These are phyloP conservation scores for Ciona savignyi DNA, from an alignment of 23 tunicate species.

Conservation along the genomic window DNA sequence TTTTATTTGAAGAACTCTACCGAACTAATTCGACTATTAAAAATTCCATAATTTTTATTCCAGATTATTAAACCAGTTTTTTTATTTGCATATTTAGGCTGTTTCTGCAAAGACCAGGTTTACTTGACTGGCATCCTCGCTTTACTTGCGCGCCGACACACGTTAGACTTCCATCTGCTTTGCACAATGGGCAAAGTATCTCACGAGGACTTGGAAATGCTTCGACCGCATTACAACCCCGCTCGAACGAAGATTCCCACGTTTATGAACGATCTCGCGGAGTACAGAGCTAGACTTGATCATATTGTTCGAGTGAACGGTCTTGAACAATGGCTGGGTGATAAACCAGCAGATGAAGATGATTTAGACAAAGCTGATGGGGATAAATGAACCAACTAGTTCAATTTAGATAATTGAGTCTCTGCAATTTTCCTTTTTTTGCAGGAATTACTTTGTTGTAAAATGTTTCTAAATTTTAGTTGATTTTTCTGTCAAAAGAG, in stretches of 20 bases:
- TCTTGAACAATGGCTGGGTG: conserved; percentile 43
- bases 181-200: conserved; percentile 84
- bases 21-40: too few relatives aligned
- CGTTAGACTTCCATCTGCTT: conserved; percentile 79
- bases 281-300: conserved; percentile 56
- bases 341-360: conserved; percentile 41
- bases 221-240: conserved; percentile 42
- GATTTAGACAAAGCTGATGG: conserved; percentile 35
- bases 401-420: background rate
- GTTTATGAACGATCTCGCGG: conserved; percentile 63
- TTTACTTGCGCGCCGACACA: conserved; percentile 54
- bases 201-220: conserved; percentile 62
- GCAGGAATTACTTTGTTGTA: too few relatives aligned
- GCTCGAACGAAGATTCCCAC: conserved; percentile 73
- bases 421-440: too few relatives aligned
- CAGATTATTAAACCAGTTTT: too few relatives aligned
- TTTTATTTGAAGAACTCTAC: background rate
- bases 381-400: background rate
- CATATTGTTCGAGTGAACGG: conserved; percentile 72
- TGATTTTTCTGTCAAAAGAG: too few relatives aligned
- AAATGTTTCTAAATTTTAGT: too few relatives aligned
- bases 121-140: conserved; percentile 80
- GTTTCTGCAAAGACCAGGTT: conserved; percentile 93
- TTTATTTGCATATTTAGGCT: conserved; percentile 30
- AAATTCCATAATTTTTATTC: too few relatives aligned